phyloP scores from a whole-genome alignment of 2,888 invertebrate genomes.

The Balanococcus diminutus region DNA sequence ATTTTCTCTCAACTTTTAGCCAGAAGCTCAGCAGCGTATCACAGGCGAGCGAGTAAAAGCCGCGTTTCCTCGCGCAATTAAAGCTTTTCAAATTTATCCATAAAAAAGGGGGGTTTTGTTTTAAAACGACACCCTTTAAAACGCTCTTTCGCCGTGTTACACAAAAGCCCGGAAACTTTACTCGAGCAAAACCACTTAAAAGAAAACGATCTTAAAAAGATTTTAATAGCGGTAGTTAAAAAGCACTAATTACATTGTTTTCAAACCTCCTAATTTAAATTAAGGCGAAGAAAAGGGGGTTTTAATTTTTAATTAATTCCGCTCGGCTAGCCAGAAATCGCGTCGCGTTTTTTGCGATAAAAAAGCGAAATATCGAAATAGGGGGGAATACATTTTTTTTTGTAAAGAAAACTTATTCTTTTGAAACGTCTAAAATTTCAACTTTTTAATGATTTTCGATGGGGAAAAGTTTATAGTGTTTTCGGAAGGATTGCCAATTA shows the following conservation, averaged over 20 bases:
- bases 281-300: slow-evolving; percentile 35
- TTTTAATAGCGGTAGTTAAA: slow-evolving; percentile 55
- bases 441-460: slow-evolving; percentile 35
- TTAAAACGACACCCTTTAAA: slow-evolving; percentile 27
- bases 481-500: slow-evolving; percentile 41
- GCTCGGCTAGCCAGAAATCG: slow-evolving; percentile 26
- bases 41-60: not conserved
- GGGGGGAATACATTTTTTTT: not conserved
- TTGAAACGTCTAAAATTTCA: slow-evolving; percentile 23
- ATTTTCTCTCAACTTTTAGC: slow-evolving; percentile 16
- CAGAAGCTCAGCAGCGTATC: not conserved
- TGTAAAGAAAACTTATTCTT: slow-evolving; percentile 33
- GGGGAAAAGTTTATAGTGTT: slow-evolving; percentile 21
- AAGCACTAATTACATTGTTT: slow-evolving; percentile 55
- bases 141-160: not conserved
- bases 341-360: not conserved
- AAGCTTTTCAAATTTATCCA: slow-evolving; percentile 26
- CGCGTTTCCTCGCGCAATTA: slow-evolving; percentile 33
- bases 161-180: slow-evolving; percentile 34
- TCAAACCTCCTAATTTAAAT: slow-evolving; percentile 53
- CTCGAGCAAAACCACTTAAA: slow-evolving; percentile 34
- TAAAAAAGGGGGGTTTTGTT: slow-evolving; percentile 32
- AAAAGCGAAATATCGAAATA: not conserved
- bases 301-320: slow-evolving; percentile 55
- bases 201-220: slow-evolving; percentile 45